A percentile compares a stretch with the other conserved stretches of the same genome.
Conservation (phyloP, 2,888 invertebrate species). For the Teleiodes luculella region DNA sequence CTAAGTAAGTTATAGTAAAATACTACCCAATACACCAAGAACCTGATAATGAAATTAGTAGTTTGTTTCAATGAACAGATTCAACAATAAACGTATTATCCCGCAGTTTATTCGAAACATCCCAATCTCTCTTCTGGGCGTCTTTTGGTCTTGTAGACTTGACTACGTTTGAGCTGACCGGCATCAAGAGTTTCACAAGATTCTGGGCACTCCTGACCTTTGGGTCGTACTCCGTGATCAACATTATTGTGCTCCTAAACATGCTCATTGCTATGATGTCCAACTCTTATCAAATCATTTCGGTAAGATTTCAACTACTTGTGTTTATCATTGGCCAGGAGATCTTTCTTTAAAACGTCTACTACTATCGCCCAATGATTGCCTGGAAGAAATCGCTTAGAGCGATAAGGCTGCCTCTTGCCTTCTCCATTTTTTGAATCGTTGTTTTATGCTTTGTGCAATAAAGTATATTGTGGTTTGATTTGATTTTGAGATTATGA, state of each 20-base stretch:
- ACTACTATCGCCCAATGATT: too few species aligned
- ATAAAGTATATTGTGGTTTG: too few species aligned
- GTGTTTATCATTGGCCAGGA: too few species aligned
- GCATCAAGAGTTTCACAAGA: slow-evolving; percentile 96
- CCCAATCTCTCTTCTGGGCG: slow-evolving; percentile 98
- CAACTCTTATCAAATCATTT: slow-evolving; percentile 98
- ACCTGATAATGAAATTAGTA: too few species aligned
- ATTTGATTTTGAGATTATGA: too few species aligned
- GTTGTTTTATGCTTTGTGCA: too few species aligned
- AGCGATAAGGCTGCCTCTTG: too few species aligned
- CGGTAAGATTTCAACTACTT: slow-evolving; percentile 87
- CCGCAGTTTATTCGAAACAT: slow-evolving; percentile 94
- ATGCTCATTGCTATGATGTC: slow-evolving; percentile 99
- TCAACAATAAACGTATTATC: background rate
- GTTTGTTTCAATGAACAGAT: too few species aligned
- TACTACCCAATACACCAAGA: too few species aligned
- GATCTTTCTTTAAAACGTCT: too few species aligned
- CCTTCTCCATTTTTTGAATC: too few species aligned
- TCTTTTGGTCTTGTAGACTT: slow-evolving; percentile 97
- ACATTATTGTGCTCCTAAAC: slow-evolving; percentile 96
- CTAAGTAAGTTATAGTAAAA: slow-evolving; percentile 81
- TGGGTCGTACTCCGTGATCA: slow-evolving; percentile 97
- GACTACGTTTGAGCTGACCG: slow-evolving; percentile 94
- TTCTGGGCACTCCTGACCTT: slow-evolving; percentile 99
- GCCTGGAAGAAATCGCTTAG: too few species aligned